A percentile compares a stretch with the other conserved stretches of the same genome.
These are phyloP conservation scores for Thamnaconus septentrionalis DNA, from an alignment of 2,113 vertebrate species.

Conservation along the genomic window DNA sequence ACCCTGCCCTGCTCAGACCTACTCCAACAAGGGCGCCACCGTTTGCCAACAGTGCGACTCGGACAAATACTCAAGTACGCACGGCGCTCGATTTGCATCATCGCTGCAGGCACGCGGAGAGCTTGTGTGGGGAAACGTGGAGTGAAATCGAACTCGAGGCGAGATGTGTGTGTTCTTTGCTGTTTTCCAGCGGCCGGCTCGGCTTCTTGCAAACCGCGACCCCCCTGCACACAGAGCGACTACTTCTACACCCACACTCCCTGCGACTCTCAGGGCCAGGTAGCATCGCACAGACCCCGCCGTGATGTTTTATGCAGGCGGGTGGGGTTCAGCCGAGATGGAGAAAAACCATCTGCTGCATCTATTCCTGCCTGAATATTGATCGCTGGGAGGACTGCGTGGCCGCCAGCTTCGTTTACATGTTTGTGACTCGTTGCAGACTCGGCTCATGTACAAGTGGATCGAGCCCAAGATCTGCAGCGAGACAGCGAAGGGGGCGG, in stretches of 20 bases:
- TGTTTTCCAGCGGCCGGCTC: constrained; percentile 77
- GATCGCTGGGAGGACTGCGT: neutral
- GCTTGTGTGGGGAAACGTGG: neutral
- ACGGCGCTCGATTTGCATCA: constrained; percentile 1
- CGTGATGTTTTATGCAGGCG: neutral
- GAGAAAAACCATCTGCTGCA: constrained; percentile 20
- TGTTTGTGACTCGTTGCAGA: constrained; percentile 71
- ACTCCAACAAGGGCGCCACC: constrained; percentile 86
- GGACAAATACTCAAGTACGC: constrained; percentile 82
- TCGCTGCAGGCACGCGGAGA: too few relatives aligned
- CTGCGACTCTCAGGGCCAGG: constrained; percentile 85
- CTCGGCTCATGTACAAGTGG: constrained; percentile 95
- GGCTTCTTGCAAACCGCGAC: constrained; percentile 80
- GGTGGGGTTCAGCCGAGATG: neutral
- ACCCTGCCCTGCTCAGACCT: constrained; percentile 81
- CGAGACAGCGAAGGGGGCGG: constrained; percentile 75
- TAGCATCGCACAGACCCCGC: constrained; percentile 46
- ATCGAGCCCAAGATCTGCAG: constrained; percentile 90
- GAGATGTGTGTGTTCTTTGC: neutral
- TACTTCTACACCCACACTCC: constrained; percentile 93
- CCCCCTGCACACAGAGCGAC: constrained; percentile 86
- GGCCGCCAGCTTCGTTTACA: constrained; percentile 1
- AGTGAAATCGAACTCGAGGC: too few relatives aligned
- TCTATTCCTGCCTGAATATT: constrained; percentile 31
- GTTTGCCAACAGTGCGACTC: constrained; percentile 83